Base-by-base conservation (phyloP, 2,888 invertebrate genomes). In the Agonopterix subpropinquella region DNA sequence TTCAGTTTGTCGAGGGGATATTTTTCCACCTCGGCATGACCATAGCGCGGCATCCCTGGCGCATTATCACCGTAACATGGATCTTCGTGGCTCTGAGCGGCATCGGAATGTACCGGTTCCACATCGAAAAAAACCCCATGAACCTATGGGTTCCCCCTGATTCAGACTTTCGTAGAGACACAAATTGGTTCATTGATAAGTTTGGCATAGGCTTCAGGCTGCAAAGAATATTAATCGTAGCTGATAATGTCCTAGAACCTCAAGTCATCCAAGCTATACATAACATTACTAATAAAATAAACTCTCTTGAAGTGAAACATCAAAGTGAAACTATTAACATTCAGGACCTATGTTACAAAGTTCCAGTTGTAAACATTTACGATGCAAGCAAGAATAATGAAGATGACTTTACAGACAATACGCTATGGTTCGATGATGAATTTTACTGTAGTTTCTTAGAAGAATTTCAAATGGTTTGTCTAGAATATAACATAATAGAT, bases 71-170 rank as follows among this genome's bases (percentile, higher is more conserved):
- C 11, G 62, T 90, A 54, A 90, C 91, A 65, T 81, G 92, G 68
- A 53, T 83, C 9, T 76, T 92, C 55, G 90, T 93, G 13, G 56
- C 90, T 9, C 42, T 92, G 11, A 92, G 92, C 65, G 80, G 90
- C 48, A 68, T 90, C 51, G 94, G 94, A 37, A 80, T 93, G 47
- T 66, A 92, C 18, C 83, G 88, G 59, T 94, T 94, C 75, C 89
- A 91, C 53, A 91, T 92, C 70, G 94, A 95, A 78, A 93, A 92
- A 66, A 92, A 93, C 77, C 94, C 94, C 0, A 77, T 94, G 63
- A 92, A 92, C 64, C 77, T 95, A 57, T 95, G 95, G 95, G 92
- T 94, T 15, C 94, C 94, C 9, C 91, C 91, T 42, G 90, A 93
- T 42, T 93, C 94, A 0, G 90, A 92, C 53, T 95, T 93, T 68